These are phyloP conservation scores for Andrena bucephala DNA, from an alignment of 2,888 invertebrate genomes.

Conservation along the genomic window DNA sequence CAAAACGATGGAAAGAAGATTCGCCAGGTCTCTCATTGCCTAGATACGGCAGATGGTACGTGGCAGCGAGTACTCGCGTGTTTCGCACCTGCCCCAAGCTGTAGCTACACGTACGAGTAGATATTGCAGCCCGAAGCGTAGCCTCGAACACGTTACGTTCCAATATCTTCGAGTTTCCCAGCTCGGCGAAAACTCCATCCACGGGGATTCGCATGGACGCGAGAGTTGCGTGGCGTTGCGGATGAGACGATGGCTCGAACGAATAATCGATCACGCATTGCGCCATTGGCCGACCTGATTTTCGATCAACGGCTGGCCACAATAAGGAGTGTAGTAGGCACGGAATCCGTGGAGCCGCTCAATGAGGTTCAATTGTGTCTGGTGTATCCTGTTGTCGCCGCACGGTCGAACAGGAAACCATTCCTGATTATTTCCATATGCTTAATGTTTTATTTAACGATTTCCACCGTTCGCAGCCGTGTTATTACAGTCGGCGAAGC, in stretches of 20 bases:
- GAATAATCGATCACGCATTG: slow-evolving; percentile 62
- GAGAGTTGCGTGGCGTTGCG: background rate
- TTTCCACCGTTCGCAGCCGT: slow-evolving; percentile 5
- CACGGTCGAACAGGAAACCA: background rate
- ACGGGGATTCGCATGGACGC: background rate
- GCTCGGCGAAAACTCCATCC: background rate
- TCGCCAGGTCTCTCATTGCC: slow-evolving; percentile 48
- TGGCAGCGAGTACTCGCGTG: slow-evolving; percentile 45
- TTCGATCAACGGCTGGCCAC: background rate
- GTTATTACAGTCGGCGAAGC: background rate
- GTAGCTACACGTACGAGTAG: slow-evolving; percentile 22
- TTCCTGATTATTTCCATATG: slow-evolving; percentile 7
- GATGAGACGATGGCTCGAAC: slow-evolving; percentile 5
- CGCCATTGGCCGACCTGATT: slow-evolving; percentile 58
- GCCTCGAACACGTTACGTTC: background rate
- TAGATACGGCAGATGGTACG: slow-evolving; percentile 75
- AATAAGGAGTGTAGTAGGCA: background rate
- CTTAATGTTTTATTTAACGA: slow-evolving; percentile 21
- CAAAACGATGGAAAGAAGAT: slow-evolving; percentile 31
- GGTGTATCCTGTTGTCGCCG: background rate
- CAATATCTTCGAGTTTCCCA: background rate
- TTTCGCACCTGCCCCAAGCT: slow-evolving; percentile 71
- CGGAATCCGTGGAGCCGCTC: background rate
- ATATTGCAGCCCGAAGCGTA: background rate
- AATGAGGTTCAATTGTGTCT: background rate